These are phyloP conservation scores for Erebia epiphron DNA, from an alignment of 2,888 invertebrate genomes.

Conservation along the genomic window DNA sequence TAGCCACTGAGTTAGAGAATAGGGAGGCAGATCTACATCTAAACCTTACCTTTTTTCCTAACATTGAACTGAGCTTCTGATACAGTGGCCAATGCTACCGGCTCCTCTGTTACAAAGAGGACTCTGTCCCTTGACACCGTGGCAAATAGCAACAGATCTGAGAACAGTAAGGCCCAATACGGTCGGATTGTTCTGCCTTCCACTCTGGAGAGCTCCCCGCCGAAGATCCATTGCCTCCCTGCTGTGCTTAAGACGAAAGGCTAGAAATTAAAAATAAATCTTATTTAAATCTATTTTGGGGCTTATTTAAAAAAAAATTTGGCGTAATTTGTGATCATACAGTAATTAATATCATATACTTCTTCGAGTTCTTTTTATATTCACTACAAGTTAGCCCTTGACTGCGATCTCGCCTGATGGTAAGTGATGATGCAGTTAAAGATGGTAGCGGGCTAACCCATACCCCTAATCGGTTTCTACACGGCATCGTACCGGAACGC, in stretches of 20 bases:
- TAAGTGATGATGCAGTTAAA: no score
- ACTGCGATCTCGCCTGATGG: no score
- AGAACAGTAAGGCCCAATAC: slow-evolving; percentile 93
- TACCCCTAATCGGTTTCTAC: no score
- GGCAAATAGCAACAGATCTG: slow-evolving; percentile 92
- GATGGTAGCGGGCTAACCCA: no score
- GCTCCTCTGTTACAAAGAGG: slow-evolving; percentile 94
- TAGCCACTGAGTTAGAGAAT: no score
- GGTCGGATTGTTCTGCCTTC: slow-evolving; percentile 92
- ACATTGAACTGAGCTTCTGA: slow-evolving; percentile 93
- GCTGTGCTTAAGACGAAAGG: slow-evolving; percentile 92
- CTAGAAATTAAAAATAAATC: slow-evolving; percentile 52
- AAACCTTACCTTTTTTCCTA: slow-evolving; percentile 88
- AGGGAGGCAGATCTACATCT: no score
- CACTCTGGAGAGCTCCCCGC: slow-evolving; percentile 91
- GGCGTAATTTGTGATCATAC: no score
- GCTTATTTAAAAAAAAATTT: no score
- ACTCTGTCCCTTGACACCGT: slow-evolving; percentile 94
- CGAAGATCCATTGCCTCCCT: slow-evolving; percentile 95
- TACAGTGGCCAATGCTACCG: slow-evolving; percentile 89
- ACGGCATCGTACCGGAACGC: no score
- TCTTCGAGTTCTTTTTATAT: no score
- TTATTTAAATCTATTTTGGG: background rate
- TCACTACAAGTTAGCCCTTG: no score
- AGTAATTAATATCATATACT: no score